phyloP scores from a whole-genome alignment of 2,888 invertebrate genomes.

The Cybosia mesomella region DNA sequence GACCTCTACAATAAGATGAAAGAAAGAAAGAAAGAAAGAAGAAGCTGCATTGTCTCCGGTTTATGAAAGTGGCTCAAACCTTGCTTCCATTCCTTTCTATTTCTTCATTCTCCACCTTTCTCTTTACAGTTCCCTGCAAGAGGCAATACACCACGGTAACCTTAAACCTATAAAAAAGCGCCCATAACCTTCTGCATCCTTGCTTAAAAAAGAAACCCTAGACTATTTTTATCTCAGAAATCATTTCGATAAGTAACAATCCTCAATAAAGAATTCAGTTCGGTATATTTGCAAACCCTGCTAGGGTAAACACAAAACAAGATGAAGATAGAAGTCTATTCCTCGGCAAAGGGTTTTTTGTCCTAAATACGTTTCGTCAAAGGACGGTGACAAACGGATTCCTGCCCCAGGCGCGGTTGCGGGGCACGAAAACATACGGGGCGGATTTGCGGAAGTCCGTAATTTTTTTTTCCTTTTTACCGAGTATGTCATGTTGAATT shows the following conservation, averaged over 20 bases:
- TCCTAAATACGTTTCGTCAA: constrained; percentile 78
- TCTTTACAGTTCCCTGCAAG: background rate
- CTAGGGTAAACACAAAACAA: constrained; percentile 68
- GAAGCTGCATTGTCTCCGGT: too few species aligned
- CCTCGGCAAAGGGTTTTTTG: constrained; percentile 69
- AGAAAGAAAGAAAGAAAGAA: too few species aligned
- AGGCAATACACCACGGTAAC: background rate
- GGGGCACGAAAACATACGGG: constrained; percentile 48
- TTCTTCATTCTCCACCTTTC: background rate
- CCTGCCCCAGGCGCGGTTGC: constrained; percentile 66
- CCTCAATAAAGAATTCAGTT: constrained; percentile 41
- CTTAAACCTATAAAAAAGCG: background rate
- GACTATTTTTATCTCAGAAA: constrained; percentile 24
- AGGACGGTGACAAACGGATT: constrained; percentile 78
- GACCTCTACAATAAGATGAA: too few species aligned
- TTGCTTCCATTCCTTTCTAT: background rate
- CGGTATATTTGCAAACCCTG: constrained; percentile 63
- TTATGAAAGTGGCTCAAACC: background rate
- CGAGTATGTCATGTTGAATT: background rate
- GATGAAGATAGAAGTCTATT: constrained; percentile 70
- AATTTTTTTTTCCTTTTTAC: background rate
- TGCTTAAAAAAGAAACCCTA: background rate
- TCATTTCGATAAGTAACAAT: constrained; percentile 37
- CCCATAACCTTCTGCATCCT: background rate
- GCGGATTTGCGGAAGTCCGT: background rate